Percentiles rank a stretch among this genome's conserved stretches.
Conservation (phyloP, 2,888 invertebrate species). For the Glaucopsyche alexis region DNA sequence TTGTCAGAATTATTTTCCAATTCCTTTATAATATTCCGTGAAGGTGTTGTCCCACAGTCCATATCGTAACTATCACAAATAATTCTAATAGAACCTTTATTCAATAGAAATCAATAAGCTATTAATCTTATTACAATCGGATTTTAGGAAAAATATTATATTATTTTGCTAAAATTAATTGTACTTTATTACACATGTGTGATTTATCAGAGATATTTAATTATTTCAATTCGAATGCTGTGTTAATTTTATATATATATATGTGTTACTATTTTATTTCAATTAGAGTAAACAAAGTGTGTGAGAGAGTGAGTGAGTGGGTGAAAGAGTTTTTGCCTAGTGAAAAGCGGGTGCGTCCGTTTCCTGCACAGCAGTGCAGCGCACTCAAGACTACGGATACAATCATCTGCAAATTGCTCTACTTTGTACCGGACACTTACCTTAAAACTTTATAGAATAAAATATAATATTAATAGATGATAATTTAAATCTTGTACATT, state of each 20-base stretch:
- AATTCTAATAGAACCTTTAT: too few relatives aligned
- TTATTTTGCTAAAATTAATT: too few relatives aligned
- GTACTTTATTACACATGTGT: too few relatives aligned
- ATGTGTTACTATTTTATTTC: background rate
- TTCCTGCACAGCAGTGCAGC: slow-evolving; percentile 45
- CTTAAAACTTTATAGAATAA: slow-evolving; percentile 28
- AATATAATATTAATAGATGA: background rate
- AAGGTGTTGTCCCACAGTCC: slow-evolving; percentile 3
- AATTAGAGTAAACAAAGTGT: slow-evolving; percentile 20
- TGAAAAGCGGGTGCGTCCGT: slow-evolving; percentile 33
- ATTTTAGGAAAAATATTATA: too few relatives aligned
- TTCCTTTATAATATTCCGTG: slow-evolving; percentile 62
- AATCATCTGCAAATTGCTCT: slow-evolving; percentile 40
- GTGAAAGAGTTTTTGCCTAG: slow-evolving; percentile 29
- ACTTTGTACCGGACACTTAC: slow-evolving; percentile 34
- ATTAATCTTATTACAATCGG: too few relatives aligned
- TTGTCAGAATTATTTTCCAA: slow-evolving; percentile 74
- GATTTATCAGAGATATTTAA: too few relatives aligned
- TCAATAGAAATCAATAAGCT: too few relatives aligned
- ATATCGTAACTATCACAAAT: background rate
- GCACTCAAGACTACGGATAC: slow-evolving; percentile 40
- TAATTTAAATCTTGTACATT: too few relatives aligned
- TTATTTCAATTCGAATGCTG: too few relatives aligned
- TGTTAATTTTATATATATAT: too few relatives aligned
- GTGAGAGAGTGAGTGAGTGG: slow-evolving; percentile 8